Evolutionary conservation across 2,113 vertebrate genomes (phyloP), one percentile per base, ranked within the genome.

Genomic region (Galeopterus variegatus): DNA sequence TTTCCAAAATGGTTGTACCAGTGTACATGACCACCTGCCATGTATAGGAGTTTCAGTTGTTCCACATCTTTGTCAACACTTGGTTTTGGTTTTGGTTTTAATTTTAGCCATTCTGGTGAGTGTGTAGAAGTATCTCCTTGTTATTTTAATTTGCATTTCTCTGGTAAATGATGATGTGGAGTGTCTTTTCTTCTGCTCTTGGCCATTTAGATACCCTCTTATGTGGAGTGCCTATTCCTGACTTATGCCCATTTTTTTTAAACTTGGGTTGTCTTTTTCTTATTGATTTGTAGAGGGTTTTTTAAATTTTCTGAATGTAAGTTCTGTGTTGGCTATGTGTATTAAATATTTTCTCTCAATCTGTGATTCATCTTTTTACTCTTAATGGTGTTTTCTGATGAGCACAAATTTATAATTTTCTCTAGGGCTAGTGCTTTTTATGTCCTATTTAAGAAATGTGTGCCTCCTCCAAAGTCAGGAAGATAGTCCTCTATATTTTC

Each of bases 321-420:
- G 67, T 82, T 26, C 58, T 75, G 4, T 75, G 36, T 88, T 93
- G 45, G n/a, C 48, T 70, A 60, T 79, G 15, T 85, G 60, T 77
- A 56, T 93, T 85, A 88, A 89, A 93, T 70, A 56, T 54, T 28
- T 36, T 84, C 56, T 80, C 45, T 83, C 52, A 90, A 45, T 69
- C 45, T 69, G 6, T 95, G 77, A 21, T 52, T 88, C 24, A 45
- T 54, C 18, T 89, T 77, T 83, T 93, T 28, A 45, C 45, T 89
- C 24, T 69, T 70, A 87, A 56, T 75, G 8, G 6, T 92, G 17
- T 84, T 31, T 33, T 73, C 60, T 75, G 50, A 92, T 95, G 17
- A 89, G 56, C 28, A 77, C 45, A 93, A 69, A 28, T 80, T 80
- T 81, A 45, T 45, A 56, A 36, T 95, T 86, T 79, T 86, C 62